Conservation (phyloP, 2,113 vertebrate species). For the Uropsilus gracilis region DNA sequence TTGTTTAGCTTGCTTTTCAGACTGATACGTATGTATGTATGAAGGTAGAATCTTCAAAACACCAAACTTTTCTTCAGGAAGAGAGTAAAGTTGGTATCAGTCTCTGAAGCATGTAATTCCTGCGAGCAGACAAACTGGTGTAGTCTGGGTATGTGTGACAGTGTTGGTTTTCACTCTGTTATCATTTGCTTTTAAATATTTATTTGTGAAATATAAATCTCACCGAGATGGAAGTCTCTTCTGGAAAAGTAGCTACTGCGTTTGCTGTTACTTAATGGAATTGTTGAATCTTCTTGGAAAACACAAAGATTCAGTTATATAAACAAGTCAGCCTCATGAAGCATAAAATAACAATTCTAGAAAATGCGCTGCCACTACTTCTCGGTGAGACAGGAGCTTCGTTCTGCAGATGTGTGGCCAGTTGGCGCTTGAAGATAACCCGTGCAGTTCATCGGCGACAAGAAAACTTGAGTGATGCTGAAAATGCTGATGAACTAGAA, state of each 20-base stretch:
- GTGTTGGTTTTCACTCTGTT: conserved; percentile 74
- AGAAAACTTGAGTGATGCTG: conserved; percentile 39
- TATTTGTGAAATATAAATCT: conserved; percentile 85
- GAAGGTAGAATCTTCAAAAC: neutral
- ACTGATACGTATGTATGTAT: neutral
- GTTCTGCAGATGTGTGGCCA: conserved; percentile 68
- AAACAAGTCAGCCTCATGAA: conserved; percentile 72
- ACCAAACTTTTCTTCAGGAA: conserved; percentile 42
- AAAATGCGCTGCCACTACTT: conserved; percentile 23
- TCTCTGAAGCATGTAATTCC: conserved; percentile 65
- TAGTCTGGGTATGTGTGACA: neutral
- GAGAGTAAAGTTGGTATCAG: conserved; percentile 46
- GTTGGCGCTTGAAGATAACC: conserved; percentile 59
- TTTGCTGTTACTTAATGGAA: conserved; percentile 72
- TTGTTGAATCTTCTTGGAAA: conserved; percentile 73
- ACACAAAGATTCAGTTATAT: conserved; percentile 78
- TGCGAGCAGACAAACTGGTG: conserved; percentile 43
- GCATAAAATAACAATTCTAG: conserved; percentile 17
- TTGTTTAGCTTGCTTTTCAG: conserved; percentile 45
- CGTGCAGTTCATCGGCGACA: neutral
- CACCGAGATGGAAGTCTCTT: conserved; percentile 76
- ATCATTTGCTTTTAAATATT: conserved; percentile 85
- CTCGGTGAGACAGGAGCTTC: conserved; percentile 44
- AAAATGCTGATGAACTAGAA: conserved; percentile 46
- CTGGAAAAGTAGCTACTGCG: conserved; percentile 63